Percentiles rank a stretch among this genome's conserved stretches.
phyloP scores from a whole-genome alignment of 2,113 vertebrate species.

The Aptenodytes patagonicus region DNA sequence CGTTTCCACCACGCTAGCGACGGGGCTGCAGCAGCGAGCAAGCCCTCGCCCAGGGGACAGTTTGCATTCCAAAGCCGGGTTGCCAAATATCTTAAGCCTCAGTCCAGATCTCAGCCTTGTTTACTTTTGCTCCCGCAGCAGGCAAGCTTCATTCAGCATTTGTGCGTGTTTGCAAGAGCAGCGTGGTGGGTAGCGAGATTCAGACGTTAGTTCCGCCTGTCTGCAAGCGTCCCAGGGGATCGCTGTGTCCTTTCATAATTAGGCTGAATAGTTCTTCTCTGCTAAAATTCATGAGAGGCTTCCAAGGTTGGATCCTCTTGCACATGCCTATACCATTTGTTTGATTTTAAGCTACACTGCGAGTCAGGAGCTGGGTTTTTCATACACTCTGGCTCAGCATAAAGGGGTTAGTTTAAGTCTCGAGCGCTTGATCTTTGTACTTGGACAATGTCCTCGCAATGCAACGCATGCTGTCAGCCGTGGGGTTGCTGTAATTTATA shows the following conservation, averaged over 20 bases:
- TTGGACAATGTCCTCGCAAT: background rate
- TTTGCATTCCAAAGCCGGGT: fast-evolving
- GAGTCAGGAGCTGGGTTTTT: background rate
- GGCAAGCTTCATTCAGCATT: background rate
- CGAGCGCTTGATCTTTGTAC: background rate
- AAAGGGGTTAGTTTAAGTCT: background rate
- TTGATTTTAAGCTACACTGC: background rate
- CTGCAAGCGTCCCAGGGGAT: background rate
- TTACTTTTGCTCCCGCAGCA: background rate
- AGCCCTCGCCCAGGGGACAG: background rate
- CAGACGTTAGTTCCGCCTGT: background rate
- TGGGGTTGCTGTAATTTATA: background rate
- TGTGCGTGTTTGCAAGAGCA: fast-evolving
- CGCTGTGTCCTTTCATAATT: background rate
- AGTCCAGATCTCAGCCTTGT: background rate
- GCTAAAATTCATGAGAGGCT: background rate
- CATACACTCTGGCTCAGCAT: background rate
- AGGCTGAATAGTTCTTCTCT: background rate
- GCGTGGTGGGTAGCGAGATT: fast-evolving
- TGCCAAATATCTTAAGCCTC: background rate
- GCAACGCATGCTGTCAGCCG: fast-evolving
- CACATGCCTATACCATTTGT: background rate
- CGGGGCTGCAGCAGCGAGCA: background rate
- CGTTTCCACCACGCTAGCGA: fast-evolving
- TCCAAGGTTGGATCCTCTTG: background rate